Conservation (phyloP, 2,888 invertebrate species). For the Machimus atricapillus region DNA sequence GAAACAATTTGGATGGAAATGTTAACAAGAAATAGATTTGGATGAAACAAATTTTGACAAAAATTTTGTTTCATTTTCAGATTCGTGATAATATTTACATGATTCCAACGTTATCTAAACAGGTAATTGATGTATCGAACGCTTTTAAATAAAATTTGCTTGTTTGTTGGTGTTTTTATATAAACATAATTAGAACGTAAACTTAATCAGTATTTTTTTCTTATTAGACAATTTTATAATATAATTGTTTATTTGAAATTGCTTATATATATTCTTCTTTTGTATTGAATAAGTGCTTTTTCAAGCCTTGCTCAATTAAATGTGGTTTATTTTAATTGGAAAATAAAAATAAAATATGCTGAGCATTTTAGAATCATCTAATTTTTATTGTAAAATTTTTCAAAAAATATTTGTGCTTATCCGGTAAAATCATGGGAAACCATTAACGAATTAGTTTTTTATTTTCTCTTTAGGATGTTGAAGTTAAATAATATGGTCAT, state of each 20-base stretch:
- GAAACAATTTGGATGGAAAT: not conserved
- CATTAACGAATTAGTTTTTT: not conserved
- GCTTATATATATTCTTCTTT: not conserved
- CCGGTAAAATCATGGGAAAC: not conserved
- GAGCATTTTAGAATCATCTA: not conserved
- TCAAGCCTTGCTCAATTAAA: not conserved
- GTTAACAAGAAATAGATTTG: not conserved
- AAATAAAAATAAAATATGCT: not conserved
- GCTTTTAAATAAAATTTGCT: slow-evolving; percentile 8
- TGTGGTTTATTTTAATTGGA: not conserved
- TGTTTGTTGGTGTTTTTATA: slow-evolving; percentile 21
- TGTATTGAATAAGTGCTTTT: not conserved
- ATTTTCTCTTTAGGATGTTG: not conserved
- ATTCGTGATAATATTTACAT: slow-evolving; percentile 42
- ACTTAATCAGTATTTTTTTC: not conserved
- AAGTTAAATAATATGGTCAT: not conserved
- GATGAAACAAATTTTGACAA: slow-evolving; percentile 29
- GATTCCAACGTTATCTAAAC: slow-evolving; percentile 44
- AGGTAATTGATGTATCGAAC: slow-evolving; percentile 42
- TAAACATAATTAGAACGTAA: not conserved
- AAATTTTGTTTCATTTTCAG: slow-evolving; percentile 44
- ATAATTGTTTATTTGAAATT: not conserved
- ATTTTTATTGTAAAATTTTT: not conserved
- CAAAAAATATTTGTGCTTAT: not conserved
- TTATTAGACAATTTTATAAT: not conserved